A percentile compares a stretch with the other conserved stretches of the same genome.
Conservation (phyloP, 2,797 vertebrate species). For the Allochrocebus solatus region DNA sequence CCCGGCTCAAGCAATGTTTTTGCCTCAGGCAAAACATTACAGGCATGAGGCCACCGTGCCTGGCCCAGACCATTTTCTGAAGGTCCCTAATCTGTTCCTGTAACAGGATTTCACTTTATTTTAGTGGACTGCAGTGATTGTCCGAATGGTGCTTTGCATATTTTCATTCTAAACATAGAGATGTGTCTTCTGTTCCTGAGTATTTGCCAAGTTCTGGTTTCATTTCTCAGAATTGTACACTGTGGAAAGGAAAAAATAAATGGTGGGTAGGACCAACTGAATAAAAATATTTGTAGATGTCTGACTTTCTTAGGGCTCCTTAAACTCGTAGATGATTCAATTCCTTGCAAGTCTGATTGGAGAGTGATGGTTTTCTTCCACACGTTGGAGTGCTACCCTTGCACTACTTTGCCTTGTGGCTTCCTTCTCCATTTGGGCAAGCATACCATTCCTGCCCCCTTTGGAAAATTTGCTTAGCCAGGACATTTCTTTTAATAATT, state of each 20-base stretch:
- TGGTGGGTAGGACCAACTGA: not conserved
- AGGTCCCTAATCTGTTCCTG: not conserved
- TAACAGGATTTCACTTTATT: not conserved
- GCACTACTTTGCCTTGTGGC: not conserved
- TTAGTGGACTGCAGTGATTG: not conserved
- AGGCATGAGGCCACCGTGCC: not conserved
- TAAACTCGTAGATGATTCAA: not conserved
- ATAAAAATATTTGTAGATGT: conserved; percentile 1
- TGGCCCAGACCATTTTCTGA: not conserved
- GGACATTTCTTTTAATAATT: not conserved
- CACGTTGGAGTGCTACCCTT: not conserved
- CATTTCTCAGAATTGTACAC: not conserved
- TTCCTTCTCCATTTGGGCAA: not conserved
- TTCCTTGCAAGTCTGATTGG: not conserved
- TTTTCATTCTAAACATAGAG: conserved; percentile 1
- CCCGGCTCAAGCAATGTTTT: not conserved
- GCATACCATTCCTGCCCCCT: not conserved
- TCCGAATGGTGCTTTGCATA: not conserved
- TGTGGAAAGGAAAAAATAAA: not conserved
- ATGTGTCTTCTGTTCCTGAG: not conserved
- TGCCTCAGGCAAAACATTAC: not conserved
- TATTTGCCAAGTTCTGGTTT: not conserved
- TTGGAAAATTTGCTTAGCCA: conserved; percentile 17
- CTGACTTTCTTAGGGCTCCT: not conserved
- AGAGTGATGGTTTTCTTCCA: not conserved